Evolutionary conservation across 2,888 invertebrate species (phyloP), one percentile per base, ranked within the genome.

Genomic region (Orchesella flavescens): DNA sequence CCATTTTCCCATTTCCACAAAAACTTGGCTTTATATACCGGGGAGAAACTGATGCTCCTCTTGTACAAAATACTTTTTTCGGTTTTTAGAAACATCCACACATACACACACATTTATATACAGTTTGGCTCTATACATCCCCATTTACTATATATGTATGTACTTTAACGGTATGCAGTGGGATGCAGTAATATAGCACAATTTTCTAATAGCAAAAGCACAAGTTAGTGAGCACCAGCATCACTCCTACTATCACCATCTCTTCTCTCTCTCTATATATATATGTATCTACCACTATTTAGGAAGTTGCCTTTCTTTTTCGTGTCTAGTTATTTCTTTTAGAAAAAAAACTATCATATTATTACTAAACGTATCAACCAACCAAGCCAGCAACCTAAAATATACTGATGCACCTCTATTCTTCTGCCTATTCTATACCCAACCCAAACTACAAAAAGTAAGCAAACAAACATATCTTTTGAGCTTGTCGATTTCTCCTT

Each of bases 1-100:
- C 72, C 72, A 71, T 71, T 53, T 73, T 80, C 72, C 71, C 72
- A 79, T 72, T 79, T 72, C 61, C 71, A 79, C 34, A 71, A 76
- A 76, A 76, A 76, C 76, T 76, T 53, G 57, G 53, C 34, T 61
- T 55, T 68, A 63, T 63, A 24, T n/a, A n/a, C n/a, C 15, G 23
- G 15, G 13, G 15, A 43, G 19, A 43, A 66, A 69, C 69, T 53
- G 69, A 69, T 46, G 69, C 44, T 69, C 69, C 57, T 23, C 63
- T 17, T 44, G 44, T 65, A 65, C 75, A 65, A 63, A 65, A 63
- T 75, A 65, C 65, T 75, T 75, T 61, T 75, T 65, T 74, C 21
- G 34, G 24, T 57, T 57, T 73, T 19, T 21, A 57, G 21, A 17
- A 57, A 19, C 10, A 19, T 57, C 13, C 57, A 57, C 19, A 57